Evolutionary conservation across 2,113 vertebrate species (phyloP).

Genomic region (Leiothrix lutea): DNA sequence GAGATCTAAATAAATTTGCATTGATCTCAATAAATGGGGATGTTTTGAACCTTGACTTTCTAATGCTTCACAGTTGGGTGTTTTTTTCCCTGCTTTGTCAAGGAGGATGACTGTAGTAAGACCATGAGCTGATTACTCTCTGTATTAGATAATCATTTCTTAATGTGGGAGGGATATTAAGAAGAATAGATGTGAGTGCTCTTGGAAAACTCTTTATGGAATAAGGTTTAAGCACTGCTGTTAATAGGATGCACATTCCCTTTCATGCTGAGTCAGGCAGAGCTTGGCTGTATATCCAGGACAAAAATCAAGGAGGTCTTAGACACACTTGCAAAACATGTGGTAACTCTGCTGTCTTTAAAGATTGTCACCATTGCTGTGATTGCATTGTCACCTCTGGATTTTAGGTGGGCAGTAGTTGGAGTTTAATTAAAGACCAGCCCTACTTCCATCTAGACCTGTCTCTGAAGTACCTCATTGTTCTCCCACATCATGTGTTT

Average conservation of each 20-base stretch:
- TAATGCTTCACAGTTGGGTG: neutral
- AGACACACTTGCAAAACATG: neutral
- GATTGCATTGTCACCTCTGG: neutral
- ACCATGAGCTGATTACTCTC: constrained; percentile 22
- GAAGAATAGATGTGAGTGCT: neutral
- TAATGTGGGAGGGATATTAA: constrained; percentile 37
- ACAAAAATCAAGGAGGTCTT: neutral
- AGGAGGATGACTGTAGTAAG: constrained; percentile 11
- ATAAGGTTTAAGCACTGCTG: neutral
- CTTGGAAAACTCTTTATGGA: constrained; percentile 9
- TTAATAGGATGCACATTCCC: neutral
- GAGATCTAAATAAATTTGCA: neutral
- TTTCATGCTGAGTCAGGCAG: neutral
- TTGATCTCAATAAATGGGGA: neutral
- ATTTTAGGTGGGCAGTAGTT: neutral
- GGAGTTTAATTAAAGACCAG: neutral
- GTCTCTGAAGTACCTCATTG: neutral
- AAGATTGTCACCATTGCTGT: neutral
- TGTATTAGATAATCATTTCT: constrained; percentile 16
- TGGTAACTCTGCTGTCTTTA: neutral
- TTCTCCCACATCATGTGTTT: neutral
- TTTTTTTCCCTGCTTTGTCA: neutral
- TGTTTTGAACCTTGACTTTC: constrained; percentile 29
- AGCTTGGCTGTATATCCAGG: neutral
- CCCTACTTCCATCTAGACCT: neutral